Evolutionary conservation across 2,113 vertebrate species (phyloP), one percentile per base, ranked within the genome.

Genomic region (Chaetops frenatus): DNA sequence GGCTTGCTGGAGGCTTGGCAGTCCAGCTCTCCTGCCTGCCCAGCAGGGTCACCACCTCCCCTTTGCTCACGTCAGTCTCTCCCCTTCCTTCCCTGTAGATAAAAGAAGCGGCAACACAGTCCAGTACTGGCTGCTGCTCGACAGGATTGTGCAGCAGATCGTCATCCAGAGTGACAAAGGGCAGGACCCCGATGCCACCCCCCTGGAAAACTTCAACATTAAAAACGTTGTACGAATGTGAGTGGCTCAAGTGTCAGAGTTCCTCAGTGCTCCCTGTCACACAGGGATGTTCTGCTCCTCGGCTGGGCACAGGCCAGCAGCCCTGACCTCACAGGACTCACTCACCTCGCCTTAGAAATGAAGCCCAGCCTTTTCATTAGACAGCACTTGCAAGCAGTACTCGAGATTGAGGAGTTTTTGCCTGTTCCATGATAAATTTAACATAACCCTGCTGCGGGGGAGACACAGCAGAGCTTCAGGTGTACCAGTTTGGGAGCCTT

Each of bases 221-320:
- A 99, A 99, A 98, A 99, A 99, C 6, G 99, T 99, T 2, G 99
- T 99, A 80, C 98, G 99, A 95, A 99, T 99, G 99, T 99, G 96
- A 99, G 99, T 97, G 60, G 60, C 61, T 72, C 12, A 0, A 3
- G 48, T 61, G 61, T 81, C n/a, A 1, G 66, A 25, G 12, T 27
- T 77, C 67, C 50, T 80, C 23, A 29, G 27, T 78, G 10, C 7
- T 61, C 11, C 12, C 48, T 76, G 56, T 66, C 90, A 22, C 57
- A 35, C 0, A 0, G n/a, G 28, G 66, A 21, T 8, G 23, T 58
- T 79, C 61, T 60, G 62, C 61, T 58, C 54, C 77, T 85, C 0
- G 0, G 16, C 1, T 54, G 54, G 35, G 15, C 24, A 22, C 19
- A 14, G 42, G 18, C 7, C 73, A 50, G 24, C 38, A 21, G 64